Conservation (phyloP, 2,888 invertebrate species). For the Onthophagus sagittarius region DNA sequence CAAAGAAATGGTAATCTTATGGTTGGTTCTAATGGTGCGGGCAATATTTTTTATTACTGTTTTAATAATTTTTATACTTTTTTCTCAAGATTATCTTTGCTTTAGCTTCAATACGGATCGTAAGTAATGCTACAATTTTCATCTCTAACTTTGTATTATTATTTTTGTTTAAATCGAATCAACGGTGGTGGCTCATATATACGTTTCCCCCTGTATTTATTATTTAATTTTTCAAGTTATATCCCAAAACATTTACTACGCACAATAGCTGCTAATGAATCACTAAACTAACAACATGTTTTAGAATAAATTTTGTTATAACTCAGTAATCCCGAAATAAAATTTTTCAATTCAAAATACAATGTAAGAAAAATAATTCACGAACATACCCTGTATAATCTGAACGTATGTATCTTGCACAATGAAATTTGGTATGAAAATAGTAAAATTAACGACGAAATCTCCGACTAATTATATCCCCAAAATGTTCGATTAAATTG, state of each 20-base stretch:
- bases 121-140: conserved; percentile 5
- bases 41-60: conserved; percentile 10
- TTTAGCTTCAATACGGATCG: neutral
- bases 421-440: too few species aligned
- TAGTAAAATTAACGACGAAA: too few species aligned
- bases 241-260: neutral
- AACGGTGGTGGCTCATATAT: conserved; percentile 34
- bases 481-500: too few species aligned
- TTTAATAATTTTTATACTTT: conserved; percentile 8
- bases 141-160: conserved; percentile 1
- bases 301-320: neutral
- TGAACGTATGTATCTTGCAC: too few species aligned
- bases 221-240: conserved; percentile 23
- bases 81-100: neutral
- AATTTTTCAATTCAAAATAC: too few species aligned
- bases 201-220: conserved; percentile 18
- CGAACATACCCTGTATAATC: too few species aligned
- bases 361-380: too few species aligned
- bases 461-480: too few species aligned
- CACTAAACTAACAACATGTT: conserved; percentile 12
- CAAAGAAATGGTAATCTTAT: conserved; percentile 1
- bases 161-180: neutral
- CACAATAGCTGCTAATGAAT: conserved; percentile 6
- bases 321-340: too few species aligned
- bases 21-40: conserved; percentile 10